phyloP scores from a whole-genome alignment of 2,888 invertebrate species.

The Eupithecia exiguata region DNA sequence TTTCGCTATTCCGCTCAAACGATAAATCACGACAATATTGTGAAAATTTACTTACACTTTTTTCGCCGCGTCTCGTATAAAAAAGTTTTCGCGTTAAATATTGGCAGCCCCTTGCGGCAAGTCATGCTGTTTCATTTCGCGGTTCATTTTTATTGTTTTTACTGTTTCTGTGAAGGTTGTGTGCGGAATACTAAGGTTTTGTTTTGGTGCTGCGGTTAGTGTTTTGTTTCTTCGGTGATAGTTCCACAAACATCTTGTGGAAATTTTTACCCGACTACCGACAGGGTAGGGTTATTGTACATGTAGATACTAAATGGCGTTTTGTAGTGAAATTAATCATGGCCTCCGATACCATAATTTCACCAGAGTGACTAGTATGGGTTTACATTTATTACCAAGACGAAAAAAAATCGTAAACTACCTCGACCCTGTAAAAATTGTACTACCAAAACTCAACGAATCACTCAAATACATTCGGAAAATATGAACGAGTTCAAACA shows the following conservation, averaged over 20 bases:
- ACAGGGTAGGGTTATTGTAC: too few relatives aligned
- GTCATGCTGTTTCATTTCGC: constrained; percentile 50
- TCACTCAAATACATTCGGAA: too few relatives aligned
- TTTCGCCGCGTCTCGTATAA: constrained; percentile 43
- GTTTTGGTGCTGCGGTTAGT: constrained; percentile 11
- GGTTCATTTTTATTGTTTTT: constrained; percentile 45
- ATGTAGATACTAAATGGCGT: background rate
- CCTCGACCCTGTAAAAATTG: too few relatives aligned
- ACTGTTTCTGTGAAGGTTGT: constrained; percentile 12
- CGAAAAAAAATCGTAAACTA: too few relatives aligned
- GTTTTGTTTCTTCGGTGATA: background rate
- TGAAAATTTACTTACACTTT: constrained; percentile 59
- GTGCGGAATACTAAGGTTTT: constrained; percentile 8
- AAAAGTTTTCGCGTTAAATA: constrained; percentile 65
- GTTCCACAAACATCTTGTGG: too few relatives aligned
- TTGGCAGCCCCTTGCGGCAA: constrained; percentile 58
- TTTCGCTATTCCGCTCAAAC: constrained; percentile 50
- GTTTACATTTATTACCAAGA: too few relatives aligned
- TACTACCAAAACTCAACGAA: too few relatives aligned
- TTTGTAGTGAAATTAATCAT: background rate
- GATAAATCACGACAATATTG: constrained; percentile 70
- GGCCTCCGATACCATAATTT: background rate
- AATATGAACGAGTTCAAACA: too few relatives aligned
- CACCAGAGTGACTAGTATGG: too few relatives aligned
- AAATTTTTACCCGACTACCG: too few relatives aligned